A percentile compares a stretch with the other conserved stretches of the same genome.
Evolutionary conservation across 2,797 vertebrate genomes (phyloP).

Genomic region (Ctenopoma multispine): DNA sequence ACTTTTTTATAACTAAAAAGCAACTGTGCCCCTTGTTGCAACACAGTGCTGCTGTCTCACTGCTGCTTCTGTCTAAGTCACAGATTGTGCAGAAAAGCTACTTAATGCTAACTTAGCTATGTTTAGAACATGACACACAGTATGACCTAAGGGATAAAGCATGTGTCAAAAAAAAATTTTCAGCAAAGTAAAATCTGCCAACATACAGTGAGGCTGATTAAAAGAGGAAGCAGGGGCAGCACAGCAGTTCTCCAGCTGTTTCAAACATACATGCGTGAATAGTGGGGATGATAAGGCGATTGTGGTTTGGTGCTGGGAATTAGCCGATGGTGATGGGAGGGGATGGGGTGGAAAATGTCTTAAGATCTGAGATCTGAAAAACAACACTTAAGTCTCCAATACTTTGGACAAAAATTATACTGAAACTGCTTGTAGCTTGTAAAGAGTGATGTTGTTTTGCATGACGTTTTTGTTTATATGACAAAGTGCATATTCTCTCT

Average conservation of each 20-base stretch:
- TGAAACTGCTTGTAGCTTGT: too few species aligned
- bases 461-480: too few species aligned
- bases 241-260: conserved; percentile 37
- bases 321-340: neutral
- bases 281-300: neutral
- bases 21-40: neutral
- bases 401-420: too few species aligned
- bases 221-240: conserved; percentile 40
- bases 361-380: neutral
- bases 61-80: conserved; percentile 3
- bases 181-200: conserved; percentile 51
- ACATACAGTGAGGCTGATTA: conserved; percentile 29
- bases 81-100: neutral
- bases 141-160: conserved; percentile 23
- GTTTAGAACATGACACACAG: conserved; percentile 8
- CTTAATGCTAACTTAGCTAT: neutral
- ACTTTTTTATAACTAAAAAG: conserved; percentile 8
- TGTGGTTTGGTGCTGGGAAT: conserved; percentile 14
- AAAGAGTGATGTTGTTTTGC: neutral
- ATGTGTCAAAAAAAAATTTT: conserved; percentile 14
- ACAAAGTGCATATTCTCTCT: too few species aligned
- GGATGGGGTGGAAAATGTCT: neutral
- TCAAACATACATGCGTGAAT: conserved; percentile 34
- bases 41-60: conserved; percentile 7
- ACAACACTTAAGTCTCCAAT: neutral